phyloP scores from a whole-genome alignment of 2,113 vertebrate genomes.

The Lathamus discolor region DNA sequence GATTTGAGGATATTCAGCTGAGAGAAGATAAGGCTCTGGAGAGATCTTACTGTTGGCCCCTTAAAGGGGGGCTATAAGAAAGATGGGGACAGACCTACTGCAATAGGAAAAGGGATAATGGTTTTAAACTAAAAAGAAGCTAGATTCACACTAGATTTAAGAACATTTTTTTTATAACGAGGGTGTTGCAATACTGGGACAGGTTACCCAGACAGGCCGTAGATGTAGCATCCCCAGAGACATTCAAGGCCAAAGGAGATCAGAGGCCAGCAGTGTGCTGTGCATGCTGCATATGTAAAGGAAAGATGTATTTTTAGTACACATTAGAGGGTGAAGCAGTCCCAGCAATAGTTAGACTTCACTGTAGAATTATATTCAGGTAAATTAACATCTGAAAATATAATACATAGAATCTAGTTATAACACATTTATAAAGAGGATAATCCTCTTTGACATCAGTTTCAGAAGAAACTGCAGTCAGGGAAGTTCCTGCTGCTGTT shows the following conservation, averaged over 20 bases:
- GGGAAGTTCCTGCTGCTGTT: neutral
- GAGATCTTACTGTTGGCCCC: neutral
- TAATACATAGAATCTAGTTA: neutral
- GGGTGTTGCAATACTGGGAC: neutral
- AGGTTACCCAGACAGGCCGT: neutral
- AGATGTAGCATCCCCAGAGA: neutral
- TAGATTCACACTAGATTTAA: neutral
- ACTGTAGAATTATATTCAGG: neutral
- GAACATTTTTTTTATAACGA: neutral
- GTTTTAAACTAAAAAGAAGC: neutral
- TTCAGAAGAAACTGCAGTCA: neutral
- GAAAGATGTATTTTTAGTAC: neutral
- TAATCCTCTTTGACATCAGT: neutral
- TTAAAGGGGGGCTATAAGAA: neutral
- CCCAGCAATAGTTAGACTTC: neutral
- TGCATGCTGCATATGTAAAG: neutral
- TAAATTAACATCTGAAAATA: neutral
- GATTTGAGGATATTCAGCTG: neutral
- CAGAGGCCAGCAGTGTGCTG: fast-evolving
- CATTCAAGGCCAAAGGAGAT: neutral
- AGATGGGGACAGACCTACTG: neutral
- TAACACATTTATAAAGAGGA: neutral
- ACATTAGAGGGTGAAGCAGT: neutral
- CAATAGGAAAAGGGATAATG: no score
- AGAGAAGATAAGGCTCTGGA: neutral